A percentile compares a stretch with the other conserved stretches of the same genome.
These are phyloP conservation scores for Drosophila fulvimacula DNA, from an alignment of 2,888 invertebrate species.

Conservation along the genomic window DNA sequence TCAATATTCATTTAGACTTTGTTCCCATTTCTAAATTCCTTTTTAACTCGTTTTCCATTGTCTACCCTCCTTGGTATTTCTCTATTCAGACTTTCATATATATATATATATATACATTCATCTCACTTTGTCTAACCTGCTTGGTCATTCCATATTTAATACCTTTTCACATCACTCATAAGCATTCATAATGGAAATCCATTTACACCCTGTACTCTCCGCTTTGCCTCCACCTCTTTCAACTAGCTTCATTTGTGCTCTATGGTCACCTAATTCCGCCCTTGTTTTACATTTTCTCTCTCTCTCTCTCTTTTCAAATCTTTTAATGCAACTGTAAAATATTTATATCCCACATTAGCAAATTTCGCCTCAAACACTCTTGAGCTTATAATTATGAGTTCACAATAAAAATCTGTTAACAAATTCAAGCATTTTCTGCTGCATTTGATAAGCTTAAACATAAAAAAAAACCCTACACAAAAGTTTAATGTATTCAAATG, in stretches of 20 bases:
- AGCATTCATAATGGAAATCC: slow-evolving; percentile 1
- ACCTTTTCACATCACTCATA: not conserved
- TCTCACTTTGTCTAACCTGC: not conserved
- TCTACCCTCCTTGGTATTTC: too few species aligned
- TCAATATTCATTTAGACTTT: too few species aligned
- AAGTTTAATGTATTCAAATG: not conserved
- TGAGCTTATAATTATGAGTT: not conserved
- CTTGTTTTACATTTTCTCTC: not conserved
- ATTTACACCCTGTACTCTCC: not conserved
- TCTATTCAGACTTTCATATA: too few species aligned
- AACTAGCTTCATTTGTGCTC: not conserved
- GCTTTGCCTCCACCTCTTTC: not conserved
- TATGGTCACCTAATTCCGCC: not conserved
- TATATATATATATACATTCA: not conserved
- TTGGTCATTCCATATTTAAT: not conserved
- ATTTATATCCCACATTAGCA: not conserved
- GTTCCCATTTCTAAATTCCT: too few species aligned
- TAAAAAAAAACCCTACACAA: not conserved
- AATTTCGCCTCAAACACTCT: not conserved
- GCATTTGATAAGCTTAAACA: slow-evolving; percentile 10
- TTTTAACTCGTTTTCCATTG: too few species aligned
- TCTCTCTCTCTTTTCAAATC: not conserved
- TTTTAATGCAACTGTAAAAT: not conserved
- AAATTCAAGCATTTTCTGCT: slow-evolving; percentile 14
- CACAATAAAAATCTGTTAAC: slow-evolving; percentile 19